These are phyloP conservation scores for Fukomys damarensis DNA, from an alignment of 2,113 vertebrate species.

Conservation along the genomic window DNA sequence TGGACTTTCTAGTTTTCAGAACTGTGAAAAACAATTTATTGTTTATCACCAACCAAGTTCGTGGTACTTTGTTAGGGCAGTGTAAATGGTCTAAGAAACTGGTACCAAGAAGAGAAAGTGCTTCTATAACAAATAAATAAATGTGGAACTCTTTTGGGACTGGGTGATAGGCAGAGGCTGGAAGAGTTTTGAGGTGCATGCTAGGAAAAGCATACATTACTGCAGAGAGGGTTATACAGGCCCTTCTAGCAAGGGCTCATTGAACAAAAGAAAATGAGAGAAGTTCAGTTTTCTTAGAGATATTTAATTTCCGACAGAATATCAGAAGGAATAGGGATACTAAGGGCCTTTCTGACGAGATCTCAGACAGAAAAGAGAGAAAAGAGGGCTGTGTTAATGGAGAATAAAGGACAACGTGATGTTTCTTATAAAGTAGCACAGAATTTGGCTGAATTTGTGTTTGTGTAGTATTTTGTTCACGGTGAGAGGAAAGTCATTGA, in stretches of 20 bases:
- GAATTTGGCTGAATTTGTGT: background rate
- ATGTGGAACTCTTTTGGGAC: background rate
- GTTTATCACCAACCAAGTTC: background rate
- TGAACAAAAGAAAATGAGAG: background rate
- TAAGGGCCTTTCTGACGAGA: background rate
- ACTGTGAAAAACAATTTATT: background rate
- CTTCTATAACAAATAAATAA: background rate
- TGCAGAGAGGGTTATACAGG: background rate
- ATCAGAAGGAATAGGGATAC: background rate
- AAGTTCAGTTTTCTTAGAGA: background rate
- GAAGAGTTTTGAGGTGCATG: background rate
- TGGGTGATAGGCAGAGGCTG: background rate
- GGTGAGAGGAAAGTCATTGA: background rate
- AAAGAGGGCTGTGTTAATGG: background rate
- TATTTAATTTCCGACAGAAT: background rate
- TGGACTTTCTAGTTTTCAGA: background rate
- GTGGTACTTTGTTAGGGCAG: background rate
- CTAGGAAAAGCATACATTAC: background rate
- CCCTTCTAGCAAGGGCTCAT: background rate
- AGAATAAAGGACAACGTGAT: background rate
- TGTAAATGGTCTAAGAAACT: background rate
- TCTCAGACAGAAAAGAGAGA: background rate
- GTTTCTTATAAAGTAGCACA: background rate
- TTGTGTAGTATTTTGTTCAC: background rate
- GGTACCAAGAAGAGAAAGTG: background rate